Percentiles rank a stretch among this genome's conserved stretches.
phyloP scores from a whole-genome alignment of 2,797 vertebrate genomes.

The Mareca strepera region DNA sequence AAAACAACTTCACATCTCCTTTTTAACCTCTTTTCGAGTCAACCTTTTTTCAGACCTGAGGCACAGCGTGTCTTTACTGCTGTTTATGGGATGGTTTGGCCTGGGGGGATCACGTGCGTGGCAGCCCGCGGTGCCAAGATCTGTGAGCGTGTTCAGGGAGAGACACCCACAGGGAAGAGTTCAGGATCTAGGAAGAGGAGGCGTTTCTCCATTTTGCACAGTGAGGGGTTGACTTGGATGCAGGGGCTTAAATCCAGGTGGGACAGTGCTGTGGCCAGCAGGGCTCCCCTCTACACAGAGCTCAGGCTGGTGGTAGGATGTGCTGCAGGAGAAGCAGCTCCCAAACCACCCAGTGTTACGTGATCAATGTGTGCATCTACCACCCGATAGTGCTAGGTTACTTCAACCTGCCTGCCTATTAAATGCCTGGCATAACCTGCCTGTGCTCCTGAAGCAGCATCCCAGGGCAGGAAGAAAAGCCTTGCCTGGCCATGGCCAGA shows the following conservation, averaged over 20 bases:
- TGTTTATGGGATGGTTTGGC: background rate
- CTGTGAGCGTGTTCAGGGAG: accelerated
- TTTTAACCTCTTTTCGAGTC: background rate
- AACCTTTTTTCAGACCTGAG: background rate
- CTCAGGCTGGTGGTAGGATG: background rate
- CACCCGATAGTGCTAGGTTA: background rate
- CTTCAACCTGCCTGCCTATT: background rate
- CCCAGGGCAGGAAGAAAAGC: background rate
- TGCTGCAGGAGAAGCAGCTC: background rate
- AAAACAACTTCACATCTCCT: constrained; percentile 15
- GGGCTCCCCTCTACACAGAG: background rate
- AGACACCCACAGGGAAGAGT: background rate
- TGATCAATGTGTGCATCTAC: background rate
- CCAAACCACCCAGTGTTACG: background rate
- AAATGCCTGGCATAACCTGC: background rate
- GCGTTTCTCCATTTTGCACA: background rate
- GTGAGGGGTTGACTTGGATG: background rate
- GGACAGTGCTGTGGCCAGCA: background rate
- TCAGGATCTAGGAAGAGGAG: background rate
- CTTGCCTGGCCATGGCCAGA: background rate
- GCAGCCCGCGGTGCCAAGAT: background rate
- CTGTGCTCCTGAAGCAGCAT: background rate
- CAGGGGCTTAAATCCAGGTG: background rate
- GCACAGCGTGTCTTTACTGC: background rate
- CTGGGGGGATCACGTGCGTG: background rate